phyloP scores from a whole-genome alignment of 1,140 invertebrate species.

The Drosophila baimaii region DNA sequence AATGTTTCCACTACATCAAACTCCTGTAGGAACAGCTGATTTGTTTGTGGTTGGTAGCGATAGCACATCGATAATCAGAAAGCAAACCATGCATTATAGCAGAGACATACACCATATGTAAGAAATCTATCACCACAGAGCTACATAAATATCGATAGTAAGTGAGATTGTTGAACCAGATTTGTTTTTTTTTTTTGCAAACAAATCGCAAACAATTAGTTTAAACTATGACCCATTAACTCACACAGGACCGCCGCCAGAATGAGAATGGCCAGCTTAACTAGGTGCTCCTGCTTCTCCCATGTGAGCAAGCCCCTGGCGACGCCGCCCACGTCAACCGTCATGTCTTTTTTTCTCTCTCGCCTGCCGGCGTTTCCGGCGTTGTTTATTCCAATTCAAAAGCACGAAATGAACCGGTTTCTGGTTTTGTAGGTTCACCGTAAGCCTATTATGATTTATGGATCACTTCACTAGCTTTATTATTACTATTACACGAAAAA shows the following conservation, averaged over 20 bases:
- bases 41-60: no score
- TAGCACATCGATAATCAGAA: no score
- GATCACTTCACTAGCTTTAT: background rate
- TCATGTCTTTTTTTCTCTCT: constrained; percentile 48
- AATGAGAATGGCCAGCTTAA: constrained; percentile 96
- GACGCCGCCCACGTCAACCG: constrained; percentile 54
- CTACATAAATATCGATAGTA: constrained; percentile 3
- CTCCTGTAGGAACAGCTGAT: background rate
- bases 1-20: background rate
- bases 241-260: constrained; percentile 97
- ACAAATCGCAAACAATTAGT: constrained; percentile 6
- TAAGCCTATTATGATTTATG: background rate
- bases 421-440: background rate
- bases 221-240: constrained; percentile 81
- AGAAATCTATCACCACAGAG: background rate
- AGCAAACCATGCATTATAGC: background rate
- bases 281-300: constrained; percentile 97
- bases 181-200: constrained; percentile 12
- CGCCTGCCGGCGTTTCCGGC: constrained; percentile 28
- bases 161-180: background rate
- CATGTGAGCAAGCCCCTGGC: constrained; percentile 58
- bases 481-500: background rate
- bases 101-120: background rate
- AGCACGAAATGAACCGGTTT: background rate
- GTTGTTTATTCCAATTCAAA: constrained; percentile 11